These are phyloP conservation scores for Trissolcus basalis DNA, from an alignment of 1,140 invertebrate species.

Conservation along the genomic window DNA sequence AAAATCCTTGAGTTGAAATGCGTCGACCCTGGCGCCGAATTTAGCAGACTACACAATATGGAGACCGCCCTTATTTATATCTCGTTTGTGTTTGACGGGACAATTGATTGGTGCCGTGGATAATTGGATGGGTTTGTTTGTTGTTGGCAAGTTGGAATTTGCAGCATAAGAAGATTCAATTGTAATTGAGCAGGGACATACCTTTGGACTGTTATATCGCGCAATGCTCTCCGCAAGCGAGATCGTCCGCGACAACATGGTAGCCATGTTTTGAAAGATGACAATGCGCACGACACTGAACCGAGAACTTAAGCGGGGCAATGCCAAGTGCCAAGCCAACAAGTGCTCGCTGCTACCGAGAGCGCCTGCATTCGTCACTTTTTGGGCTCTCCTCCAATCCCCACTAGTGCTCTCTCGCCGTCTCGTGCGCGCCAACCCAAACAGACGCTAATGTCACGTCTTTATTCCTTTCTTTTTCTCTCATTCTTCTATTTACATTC, in stretches of 20 bases:
- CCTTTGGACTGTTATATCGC: conserved; percentile 81
- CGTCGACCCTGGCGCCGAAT: conserved; percentile 73
- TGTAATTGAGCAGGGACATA: conserved; percentile 67
- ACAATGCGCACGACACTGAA: conserved; percentile 39
- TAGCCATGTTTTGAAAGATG: conserved; percentile 79
- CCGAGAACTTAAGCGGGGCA: conserved; percentile 20
- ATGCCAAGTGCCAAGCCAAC: conserved; percentile 43
- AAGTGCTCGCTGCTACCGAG: conserved; percentile 18
- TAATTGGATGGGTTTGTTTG: background rate
- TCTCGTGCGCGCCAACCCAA: background rate
- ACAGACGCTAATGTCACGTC: background rate
- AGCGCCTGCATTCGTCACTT: background rate
- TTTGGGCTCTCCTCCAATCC: conserved; percentile 15
- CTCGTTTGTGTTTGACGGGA: conserved; percentile 12
- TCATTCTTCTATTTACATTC: no score
- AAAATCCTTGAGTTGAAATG: conserved; percentile 48
- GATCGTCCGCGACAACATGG: conserved; percentile 80
- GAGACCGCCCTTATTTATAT: conserved; percentile 61
- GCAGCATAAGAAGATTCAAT: background rate
- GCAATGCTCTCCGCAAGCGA: conserved; percentile 80
- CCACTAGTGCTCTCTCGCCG: background rate
- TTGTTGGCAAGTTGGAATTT: background rate
- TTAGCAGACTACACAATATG: conserved; percentile 75
- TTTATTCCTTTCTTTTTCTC: no score
- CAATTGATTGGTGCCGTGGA: background rate